Evolutionary conservation across 2,113 vertebrate genomes (phyloP).

Genomic region (Rhea americana): DNA sequence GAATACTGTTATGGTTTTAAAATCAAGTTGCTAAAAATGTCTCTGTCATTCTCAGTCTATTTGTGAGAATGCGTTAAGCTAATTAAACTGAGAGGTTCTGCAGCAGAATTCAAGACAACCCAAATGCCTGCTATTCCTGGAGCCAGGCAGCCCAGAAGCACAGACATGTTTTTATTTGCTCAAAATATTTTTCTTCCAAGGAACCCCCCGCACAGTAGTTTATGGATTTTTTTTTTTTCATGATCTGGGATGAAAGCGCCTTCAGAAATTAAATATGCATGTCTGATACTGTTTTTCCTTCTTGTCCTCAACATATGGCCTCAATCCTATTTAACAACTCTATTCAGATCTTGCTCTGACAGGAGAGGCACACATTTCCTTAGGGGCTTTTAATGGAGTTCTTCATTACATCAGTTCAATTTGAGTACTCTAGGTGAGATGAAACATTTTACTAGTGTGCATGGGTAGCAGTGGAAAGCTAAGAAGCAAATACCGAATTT

Average conservation of each 20-base stretch:
- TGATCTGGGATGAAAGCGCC: not conserved
- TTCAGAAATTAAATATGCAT: not conserved
- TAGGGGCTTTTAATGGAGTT: not conserved
- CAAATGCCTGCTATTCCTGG: not conserved
- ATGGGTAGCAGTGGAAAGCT: not conserved
- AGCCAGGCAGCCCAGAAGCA: not conserved
- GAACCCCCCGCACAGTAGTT: not conserved
- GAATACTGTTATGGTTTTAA: not conserved
- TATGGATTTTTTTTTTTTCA: not conserved
- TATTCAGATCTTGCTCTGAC: not conserved
- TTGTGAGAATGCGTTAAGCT: not conserved
- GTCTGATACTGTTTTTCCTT: not conserved
- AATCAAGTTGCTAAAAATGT: slow-evolving; percentile 10
- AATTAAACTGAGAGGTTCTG: not conserved
- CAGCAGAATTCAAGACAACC: not conserved
- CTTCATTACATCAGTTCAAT: not conserved
- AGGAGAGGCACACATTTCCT: not conserved
- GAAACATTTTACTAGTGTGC: rapidly evolving
- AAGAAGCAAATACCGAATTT: not conserved
- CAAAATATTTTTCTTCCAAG: not conserved
- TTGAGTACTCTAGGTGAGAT: not conserved
- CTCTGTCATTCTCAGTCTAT: rapidly evolving
- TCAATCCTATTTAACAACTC: not conserved
- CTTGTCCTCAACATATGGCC: not conserved
- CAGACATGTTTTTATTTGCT: not conserved